Conservation (phyloP, 2,113 vertebrate species). For the Centropristis striata region DNA sequence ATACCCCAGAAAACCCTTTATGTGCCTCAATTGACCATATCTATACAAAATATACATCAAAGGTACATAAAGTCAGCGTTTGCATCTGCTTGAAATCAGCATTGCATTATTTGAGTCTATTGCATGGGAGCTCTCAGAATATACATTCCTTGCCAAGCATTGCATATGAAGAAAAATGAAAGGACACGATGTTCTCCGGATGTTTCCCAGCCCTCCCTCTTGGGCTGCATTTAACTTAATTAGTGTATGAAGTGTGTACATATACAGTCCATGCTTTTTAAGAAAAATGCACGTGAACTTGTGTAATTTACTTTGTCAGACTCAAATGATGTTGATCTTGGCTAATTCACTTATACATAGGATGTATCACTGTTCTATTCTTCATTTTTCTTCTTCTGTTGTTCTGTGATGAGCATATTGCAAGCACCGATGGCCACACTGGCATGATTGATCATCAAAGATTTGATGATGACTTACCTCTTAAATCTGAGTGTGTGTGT, state of each 20-base stretch:
- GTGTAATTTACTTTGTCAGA: too few relatives aligned
- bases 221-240: neutral
- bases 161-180: neutral
- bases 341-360: neutral
- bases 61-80: neutral
- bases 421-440: neutral
- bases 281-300: too few relatives aligned
- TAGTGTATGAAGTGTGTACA: too few relatives aligned
- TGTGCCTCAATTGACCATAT: too few relatives aligned
- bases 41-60: neutral
- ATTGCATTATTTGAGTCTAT: neutral
- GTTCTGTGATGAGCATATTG: neutral
- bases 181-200: neutral
- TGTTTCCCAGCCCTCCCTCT: too few relatives aligned
- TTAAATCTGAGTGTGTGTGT: too few relatives aligned
- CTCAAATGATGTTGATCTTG: neutral
- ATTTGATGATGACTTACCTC: neutral
- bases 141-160: neutral
- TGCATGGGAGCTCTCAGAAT: too few relatives aligned
- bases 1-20: too few relatives aligned
- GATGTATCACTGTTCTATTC: neutral
- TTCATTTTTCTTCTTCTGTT: neutral
- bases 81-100: slow-evolving; percentile 1
- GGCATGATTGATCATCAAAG: neutral
- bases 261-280: too few relatives aligned